Evolutionary conservation across 2,888 invertebrate genomes (phyloP).

Genomic region (Drosophila macrospina): DNA sequence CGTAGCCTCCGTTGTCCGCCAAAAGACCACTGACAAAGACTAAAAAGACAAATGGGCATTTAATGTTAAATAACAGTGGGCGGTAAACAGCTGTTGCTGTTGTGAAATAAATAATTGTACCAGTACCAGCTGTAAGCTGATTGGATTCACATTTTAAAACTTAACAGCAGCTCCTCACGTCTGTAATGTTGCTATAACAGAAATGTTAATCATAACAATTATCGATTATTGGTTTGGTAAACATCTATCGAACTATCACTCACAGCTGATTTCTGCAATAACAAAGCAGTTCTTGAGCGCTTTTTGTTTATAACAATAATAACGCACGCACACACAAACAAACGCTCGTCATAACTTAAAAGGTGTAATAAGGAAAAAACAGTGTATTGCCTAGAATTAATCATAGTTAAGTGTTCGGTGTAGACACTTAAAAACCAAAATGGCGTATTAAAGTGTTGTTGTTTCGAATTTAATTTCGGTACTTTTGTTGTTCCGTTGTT

Average conservation of each 20-base stretch:
- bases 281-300: constrained; percentile 50
- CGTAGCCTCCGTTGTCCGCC: neutral
- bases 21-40: too few species aligned
- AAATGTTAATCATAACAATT: neutral
- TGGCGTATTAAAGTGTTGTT: constrained; percentile 63
- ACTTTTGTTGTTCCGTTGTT: constrained; percentile 14
- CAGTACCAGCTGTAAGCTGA: neutral
- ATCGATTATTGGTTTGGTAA: constrained; percentile 4
- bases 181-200: neutral
- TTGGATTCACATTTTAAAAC: neutral
- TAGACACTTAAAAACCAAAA: constrained; percentile 49
- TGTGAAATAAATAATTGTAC: neutral
- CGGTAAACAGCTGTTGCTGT: constrained; percentile 3
- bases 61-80: constrained; percentile 5
- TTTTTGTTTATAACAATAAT: constrained; percentile 58
- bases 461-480: constrained; percentile 35
- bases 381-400: constrained; percentile 18
- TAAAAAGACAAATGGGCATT: too few species aligned
- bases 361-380: constrained; percentile 13
- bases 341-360: constrained; percentile 15
- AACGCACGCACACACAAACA: constrained; percentile 18
- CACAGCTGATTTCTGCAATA: constrained; percentile 62
- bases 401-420: constrained; percentile 18
- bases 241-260: constrained; percentile 5
- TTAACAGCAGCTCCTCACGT: neutral